Base-by-base conservation (phyloP, 2,113 vertebrate species). In the Stigmatopora nigra region DNA sequence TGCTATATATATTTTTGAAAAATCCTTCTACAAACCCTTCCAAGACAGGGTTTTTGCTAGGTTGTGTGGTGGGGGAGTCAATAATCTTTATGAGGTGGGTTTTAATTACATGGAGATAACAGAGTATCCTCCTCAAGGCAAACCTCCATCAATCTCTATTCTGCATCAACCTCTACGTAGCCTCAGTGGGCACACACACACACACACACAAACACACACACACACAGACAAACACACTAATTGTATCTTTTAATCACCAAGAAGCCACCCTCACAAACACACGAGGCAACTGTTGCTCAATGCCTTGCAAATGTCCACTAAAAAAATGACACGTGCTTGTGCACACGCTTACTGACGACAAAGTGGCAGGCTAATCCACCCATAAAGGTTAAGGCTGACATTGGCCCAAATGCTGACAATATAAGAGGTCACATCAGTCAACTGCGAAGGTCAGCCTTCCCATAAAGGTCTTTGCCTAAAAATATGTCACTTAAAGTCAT, bases 91-190 rank as follows among this genome's bases (percentile, higher is more conserved):
- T 90, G 87, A 84, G 86, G 86, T 89, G 89, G 86, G 86, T 90
- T 91, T 91, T 90, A 91, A 91, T 90, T 91, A 90, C 85, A 88
- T 82, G 79, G 82, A 89, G 85, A 90, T 89, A 88, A 89, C 85
- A 70, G 86, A 88, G 84, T 83, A 84, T 88, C 87, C 83, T 82
- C 81, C 85, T 89, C 84, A 83, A 79, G 78, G 83, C 77, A 80
- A 83, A 67, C 82, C 77, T 82, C 86, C 83, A 87, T 88, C 80
- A 86, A 87, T 90, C 86, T 88, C 83, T 81, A 89, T 86, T 83
- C 79, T 70, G 80, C 83, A 86, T 86, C 82, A 79, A 72, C 78
- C 81, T 75, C 73, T 66, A 81, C 46, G 48, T 69, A 67, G 76
- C 72, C 61, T 66, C 69, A 57, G 51, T 51, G 17, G 4, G 3